Percentiles rank a stretch among this genome's conserved stretches.
phyloP scores from a whole-genome alignment of 2,888 invertebrate species.

The Carcina quercana region DNA sequence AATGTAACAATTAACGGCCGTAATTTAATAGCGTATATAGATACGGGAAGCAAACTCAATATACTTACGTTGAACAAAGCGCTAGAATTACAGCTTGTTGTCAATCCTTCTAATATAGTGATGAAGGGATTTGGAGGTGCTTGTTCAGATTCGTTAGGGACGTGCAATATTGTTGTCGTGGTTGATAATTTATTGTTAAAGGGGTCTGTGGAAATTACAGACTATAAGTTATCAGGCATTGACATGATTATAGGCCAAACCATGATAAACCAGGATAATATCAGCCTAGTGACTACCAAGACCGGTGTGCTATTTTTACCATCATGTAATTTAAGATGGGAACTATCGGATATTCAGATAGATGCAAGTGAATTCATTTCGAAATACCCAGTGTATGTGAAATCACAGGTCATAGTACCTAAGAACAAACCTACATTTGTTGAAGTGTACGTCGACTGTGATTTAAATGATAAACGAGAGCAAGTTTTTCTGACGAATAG shows the following conservation, averaged over 20 bases:
- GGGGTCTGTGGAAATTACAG: slow-evolving; percentile 2
- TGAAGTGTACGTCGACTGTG: background rate
- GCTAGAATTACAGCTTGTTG: slow-evolving; percentile 3
- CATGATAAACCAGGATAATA: slow-evolving; percentile 9
- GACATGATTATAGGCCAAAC: slow-evolving; percentile 10
- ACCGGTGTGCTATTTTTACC: slow-evolving; percentile 4
- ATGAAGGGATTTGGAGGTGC: slow-evolving; percentile 15
- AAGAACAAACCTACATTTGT: background rate
- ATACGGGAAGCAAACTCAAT: slow-evolving; percentile 14
- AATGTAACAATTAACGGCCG: slow-evolving; percentile 2
- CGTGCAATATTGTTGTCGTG: background rate
- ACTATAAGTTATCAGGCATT: background rate
- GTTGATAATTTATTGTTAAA: slow-evolving; percentile 4
- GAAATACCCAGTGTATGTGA: background rate
- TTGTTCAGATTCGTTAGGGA: slow-evolving; percentile 5
- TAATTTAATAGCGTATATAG: slow-evolving; percentile 10
- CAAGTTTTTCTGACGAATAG: background rate
- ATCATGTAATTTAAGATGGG: background rate
- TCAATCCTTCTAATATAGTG: slow-evolving; percentile 2
- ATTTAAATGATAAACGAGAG: background rate
- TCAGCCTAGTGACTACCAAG: slow-evolving; percentile 7
- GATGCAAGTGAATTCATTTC: background rate
- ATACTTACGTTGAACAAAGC: slow-evolving; percentile 2
- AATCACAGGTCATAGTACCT: background rate
- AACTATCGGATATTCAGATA: background rate